Percentiles rank a stretch among this genome's conserved stretches.
Evolutionary conservation across 2,113 vertebrate genomes (phyloP).

Genomic region (Bungarus multicinctus): DNA sequence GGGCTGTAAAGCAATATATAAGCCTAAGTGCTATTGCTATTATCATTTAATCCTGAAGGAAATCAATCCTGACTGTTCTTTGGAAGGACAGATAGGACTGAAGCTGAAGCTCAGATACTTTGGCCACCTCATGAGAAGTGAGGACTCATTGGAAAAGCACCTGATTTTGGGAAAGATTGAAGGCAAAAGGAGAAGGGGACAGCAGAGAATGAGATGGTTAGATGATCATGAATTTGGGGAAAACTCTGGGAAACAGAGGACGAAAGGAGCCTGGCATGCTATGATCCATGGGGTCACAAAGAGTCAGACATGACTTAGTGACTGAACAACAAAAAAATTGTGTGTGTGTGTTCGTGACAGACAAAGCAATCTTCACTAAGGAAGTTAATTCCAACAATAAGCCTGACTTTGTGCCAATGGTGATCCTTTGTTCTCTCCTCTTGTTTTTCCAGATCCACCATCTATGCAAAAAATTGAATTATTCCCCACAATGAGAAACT

Average conservation of each 20-base stretch:
- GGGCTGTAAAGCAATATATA: no score
- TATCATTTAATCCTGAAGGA: neutral
- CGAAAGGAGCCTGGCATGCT: neutral
- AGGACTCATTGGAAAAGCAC: neutral
- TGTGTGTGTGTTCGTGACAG: neutral
- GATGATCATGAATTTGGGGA: neutral
- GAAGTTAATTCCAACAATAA: neutral
- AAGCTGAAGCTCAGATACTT: neutral
- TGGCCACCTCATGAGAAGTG: neutral
- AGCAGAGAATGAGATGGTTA: neutral
- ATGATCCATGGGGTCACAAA: neutral
- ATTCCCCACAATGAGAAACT: neutral
- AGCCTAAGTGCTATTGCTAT: no score
- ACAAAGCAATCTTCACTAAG: neutral
- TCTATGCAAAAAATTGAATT: neutral
- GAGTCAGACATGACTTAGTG: neutral
- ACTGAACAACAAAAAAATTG: neutral
- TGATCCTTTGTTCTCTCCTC: neutral
- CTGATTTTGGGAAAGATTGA: neutral
- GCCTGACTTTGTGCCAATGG: neutral
- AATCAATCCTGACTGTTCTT: neutral
- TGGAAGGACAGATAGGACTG: neutral
- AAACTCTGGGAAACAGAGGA: neutral
- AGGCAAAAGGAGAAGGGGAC: neutral
- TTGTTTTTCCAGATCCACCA: neutral